These are phyloP conservation scores for Leptoclinus maculatus DNA, from an alignment of 2,797 vertebrate genomes.

Conservation along the genomic window DNA sequence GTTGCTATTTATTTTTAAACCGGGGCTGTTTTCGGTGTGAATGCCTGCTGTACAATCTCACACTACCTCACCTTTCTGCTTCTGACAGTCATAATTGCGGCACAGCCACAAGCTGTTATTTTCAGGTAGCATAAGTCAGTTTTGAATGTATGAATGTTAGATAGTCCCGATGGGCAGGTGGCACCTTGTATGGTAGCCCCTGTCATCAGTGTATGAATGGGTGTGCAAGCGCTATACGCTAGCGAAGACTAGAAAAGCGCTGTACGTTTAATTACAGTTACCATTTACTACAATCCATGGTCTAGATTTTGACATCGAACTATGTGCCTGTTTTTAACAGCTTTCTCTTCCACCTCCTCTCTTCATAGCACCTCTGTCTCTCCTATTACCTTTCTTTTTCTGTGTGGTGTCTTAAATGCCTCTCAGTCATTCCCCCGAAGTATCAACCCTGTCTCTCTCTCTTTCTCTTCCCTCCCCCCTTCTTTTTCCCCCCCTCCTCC, in stretches of 20 bases:
- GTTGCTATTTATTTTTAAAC: background rate
- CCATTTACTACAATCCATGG: background rate
- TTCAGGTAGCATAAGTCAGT: background rate
- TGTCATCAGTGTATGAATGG: too few species aligned
- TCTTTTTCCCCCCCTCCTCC: background rate
- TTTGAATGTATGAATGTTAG: background rate
- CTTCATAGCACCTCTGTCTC: constrained; percentile 10
- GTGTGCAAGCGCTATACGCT: too few species aligned
- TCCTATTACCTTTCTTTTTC: constrained; percentile 20
- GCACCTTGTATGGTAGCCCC: too few species aligned
- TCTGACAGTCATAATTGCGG: background rate
- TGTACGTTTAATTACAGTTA: too few species aligned
- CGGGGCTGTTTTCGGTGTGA: background rate
- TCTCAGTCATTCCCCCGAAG: constrained; percentile 35
- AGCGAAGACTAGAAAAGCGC: too few species aligned
- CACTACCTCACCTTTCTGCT: background rate
- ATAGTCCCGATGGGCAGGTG: too few species aligned
- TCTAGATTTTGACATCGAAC: background rate
- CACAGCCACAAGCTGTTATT: background rate
- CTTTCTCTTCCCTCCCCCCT: background rate
- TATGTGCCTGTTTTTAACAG: background rate
- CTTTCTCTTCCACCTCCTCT: background rate
- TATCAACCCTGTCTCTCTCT: constrained; percentile 11
- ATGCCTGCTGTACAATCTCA: background rate
- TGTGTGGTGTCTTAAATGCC: constrained; percentile 34